Conservation (phyloP, 1,140 invertebrate species). For the Gryon sp. region DNA sequence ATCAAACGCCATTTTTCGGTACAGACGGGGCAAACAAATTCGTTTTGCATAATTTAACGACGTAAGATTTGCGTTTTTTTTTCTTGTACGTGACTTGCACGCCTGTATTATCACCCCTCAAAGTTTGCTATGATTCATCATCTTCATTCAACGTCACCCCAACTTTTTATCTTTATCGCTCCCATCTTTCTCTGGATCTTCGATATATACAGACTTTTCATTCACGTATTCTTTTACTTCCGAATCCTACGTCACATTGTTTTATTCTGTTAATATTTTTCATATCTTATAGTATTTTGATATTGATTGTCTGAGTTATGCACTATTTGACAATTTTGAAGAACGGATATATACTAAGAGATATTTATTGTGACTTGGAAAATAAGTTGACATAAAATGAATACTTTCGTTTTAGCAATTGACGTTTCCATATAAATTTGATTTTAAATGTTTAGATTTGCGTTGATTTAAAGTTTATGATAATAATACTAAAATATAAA, state of each 20-base stretch:
- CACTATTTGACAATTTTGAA: too few species aligned
- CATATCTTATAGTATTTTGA: background rate
- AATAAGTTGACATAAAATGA: too few species aligned
- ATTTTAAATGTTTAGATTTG: too few species aligned
- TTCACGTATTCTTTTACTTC: too few species aligned
- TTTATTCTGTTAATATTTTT: conserved; percentile 15
- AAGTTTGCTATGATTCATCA: conserved; percentile 2
- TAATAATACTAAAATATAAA: too few species aligned
- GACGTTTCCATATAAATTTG: too few species aligned
- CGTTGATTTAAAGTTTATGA: too few species aligned
- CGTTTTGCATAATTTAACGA: conserved; percentile 1
- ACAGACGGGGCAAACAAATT: conserved; percentile 2
- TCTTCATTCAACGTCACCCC: conserved; percentile 1
- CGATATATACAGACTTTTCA: background rate
- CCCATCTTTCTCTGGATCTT: background rate
- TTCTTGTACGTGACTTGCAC: background rate
- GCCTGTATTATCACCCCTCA: background rate
- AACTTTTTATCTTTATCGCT: conserved; percentile 8
- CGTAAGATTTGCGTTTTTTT: too few species aligned
- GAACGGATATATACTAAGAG: too few species aligned
- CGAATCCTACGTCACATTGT: background rate
- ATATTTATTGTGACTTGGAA: too few species aligned
- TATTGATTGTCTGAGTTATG: conserved; percentile 8
- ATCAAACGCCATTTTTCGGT: background rate
- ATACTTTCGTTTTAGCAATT: too few species aligned